Base-by-base conservation (phyloP, 2,888 invertebrate species). In the Tetragonisca angustula region DNA sequence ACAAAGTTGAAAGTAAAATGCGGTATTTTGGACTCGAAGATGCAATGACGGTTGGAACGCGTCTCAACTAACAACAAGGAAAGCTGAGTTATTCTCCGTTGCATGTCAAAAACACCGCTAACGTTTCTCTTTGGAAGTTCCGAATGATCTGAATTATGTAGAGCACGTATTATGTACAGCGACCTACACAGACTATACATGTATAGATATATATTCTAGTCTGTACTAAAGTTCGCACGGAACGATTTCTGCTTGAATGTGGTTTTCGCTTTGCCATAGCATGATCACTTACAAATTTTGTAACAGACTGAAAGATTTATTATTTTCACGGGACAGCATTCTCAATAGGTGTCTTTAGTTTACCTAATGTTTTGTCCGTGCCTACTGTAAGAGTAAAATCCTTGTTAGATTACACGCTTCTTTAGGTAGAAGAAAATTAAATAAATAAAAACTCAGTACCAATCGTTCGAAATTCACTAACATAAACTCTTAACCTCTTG, bases 261-360 rank as follows among this genome's bases (percentile, higher is more conserved):
- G 81, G 84, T 79, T 72, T 83, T 83, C 82, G 61, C 32, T 68
- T 83, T 79, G 81, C 81, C 81, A 92, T 92, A 93, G 92, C 93
- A 93, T 93, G 93, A 93, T 93, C 92, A 93, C 93, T 93, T 93
- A 93, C 92, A 93, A 93, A 93, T 93, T 93, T 92, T 89, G 32
- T 84, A 83, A 90, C 90, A 90, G 85, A 92, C 87, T 89, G 87
- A 91, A 91, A 88, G 88, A 83, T 87, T 91, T 91, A 91, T 90
- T 91, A 90, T 88, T 91, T 93, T 93, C 92, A 93, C 91, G 91
- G 91, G 89, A 91, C 92, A 93, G 92, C 92, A 93, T 93, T 93
- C 93, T 93, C 92, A 93, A 92, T 92, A 93, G 92, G 87, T 89
- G 84, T 90, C 88, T 91, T 92, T 92, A 92, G 91, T 91, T 94